phyloP scores from a whole-genome alignment of 2,797 vertebrate genomes.

The Notolabrus celidotus region DNA sequence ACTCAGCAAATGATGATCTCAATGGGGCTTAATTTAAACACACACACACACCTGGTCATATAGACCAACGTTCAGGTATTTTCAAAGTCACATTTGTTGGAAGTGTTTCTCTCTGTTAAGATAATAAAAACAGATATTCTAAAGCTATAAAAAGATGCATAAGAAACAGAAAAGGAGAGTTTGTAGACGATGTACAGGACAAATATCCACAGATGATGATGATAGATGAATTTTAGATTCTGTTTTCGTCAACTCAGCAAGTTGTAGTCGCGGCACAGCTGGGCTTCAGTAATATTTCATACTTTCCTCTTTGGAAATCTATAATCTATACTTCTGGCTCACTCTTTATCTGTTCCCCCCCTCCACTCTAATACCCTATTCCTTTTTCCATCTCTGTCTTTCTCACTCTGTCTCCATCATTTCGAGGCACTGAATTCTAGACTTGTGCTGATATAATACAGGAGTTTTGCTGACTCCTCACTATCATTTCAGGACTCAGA shows the following conservation, averaged over 20 bases:
- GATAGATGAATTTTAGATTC: slow-evolving; percentile 52
- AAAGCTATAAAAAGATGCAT: not conserved
- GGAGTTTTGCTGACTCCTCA: slow-evolving; percentile 41
- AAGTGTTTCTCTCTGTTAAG: not conserved
- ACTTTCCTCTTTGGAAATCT: slow-evolving; percentile 48
- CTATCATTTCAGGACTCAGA: slow-evolving; percentile 22
- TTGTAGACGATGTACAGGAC: not conserved
- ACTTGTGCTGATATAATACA: slow-evolving; percentile 50
- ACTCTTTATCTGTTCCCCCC: not conserved
- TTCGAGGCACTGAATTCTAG: slow-evolving; percentile 11
- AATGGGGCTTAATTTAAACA: slow-evolving; percentile 1
- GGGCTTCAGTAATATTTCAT: slow-evolving; percentile 55
- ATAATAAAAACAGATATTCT: not conserved
- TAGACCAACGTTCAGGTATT: not conserved
- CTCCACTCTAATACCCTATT: slow-evolving; percentile 5
- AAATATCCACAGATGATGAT: slow-evolving; percentile 38
- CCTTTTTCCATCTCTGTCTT: slow-evolving; percentile 15
- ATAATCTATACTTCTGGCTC: slow-evolving; percentile 45
- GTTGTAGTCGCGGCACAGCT: slow-evolving; percentile 46
- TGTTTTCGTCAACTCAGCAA: slow-evolving; percentile 54
- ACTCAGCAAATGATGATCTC: slow-evolving; percentile 17
- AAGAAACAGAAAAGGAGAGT: not conserved
- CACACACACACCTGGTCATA: slow-evolving; percentile 7
- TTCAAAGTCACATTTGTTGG: not conserved
- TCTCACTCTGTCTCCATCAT: slow-evolving; percentile 17